Base-by-base conservation (phyloP, 2,888 invertebrate genomes). In the Parthenolecanium corni region DNA sequence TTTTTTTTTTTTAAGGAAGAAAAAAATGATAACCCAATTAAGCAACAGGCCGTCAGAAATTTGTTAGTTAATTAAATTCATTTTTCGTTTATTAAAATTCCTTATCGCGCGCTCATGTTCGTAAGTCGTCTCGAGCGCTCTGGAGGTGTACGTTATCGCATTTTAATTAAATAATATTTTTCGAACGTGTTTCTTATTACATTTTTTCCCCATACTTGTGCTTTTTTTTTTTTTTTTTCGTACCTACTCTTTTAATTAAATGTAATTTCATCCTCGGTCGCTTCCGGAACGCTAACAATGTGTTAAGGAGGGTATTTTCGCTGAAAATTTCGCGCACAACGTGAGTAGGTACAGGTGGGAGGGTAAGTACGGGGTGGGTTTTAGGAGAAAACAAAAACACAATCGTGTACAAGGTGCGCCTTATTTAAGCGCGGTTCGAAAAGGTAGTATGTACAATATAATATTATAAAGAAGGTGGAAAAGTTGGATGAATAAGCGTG, bases 41-140 rank as follows among this genome's bases (percentile, higher is more conserved):
- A 42, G 44, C 44, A 42, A 42, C 44, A 42, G 44, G 44, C 44
- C 44, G 44, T 42, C 44, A 42, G 18, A 42, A 42, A 42, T 42
- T 42, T 42, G 44, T 42, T 42, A 42, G 44, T 42, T 42, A 42
- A 42, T 42, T 42, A 42, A 42, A 9, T 42, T 14, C 44, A 42
- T 42, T 42, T 42, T 42, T 42, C 44, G 44, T 42, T 42, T 42
- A 42, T 42, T 42, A 42, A 42, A 42, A 42, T 42, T 42, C 44
- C 44, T 42, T 42, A 42, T 42, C 44, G 44, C 14, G 44, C 44
- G 44, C 18, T 42, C 44, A 42, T 42, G 44, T 42, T 42, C 44
- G 44, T 42, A 42, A 42, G 44, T 42, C 18, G 44, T 42, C 9
- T 38, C 31, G 44, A 14, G 18, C 18, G 44, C 44, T 14, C 44